phyloP scores from a whole-genome alignment of 2,113 vertebrate genomes.

The Centrocercus urophasianus region DNA sequence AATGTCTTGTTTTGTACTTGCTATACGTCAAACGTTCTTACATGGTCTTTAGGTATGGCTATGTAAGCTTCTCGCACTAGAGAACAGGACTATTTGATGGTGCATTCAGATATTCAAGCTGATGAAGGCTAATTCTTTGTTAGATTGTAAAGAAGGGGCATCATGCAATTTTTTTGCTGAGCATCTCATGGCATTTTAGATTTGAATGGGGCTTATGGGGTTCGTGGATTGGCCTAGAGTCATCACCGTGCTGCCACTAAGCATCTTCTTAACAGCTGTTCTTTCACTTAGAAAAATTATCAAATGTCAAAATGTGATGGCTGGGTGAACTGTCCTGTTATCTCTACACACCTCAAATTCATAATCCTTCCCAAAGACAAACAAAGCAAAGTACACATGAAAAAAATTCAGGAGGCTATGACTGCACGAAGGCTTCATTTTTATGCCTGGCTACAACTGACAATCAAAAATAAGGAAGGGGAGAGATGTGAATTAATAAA shows the following conservation, averaged over 20 bases:
- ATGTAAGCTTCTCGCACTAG: background rate
- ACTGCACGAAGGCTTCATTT: slow-evolving; percentile 43
- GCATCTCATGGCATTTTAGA: slow-evolving; percentile 8
- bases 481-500: background rate
- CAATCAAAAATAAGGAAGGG: slow-evolving; percentile 19
- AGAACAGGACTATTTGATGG: background rate
- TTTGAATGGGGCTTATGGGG: slow-evolving; percentile 29
- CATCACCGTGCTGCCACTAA: slow-evolving; percentile 27
- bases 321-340: slow-evolving; percentile 33
- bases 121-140: slow-evolving; percentile 9
- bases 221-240: slow-evolving; percentile 44
- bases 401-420: slow-evolving; percentile 22
- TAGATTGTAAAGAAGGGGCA: background rate
- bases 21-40: background rate
- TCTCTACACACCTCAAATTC: background rate
- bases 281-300: slow-evolving; percentile 42
- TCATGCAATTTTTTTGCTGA: background rate
- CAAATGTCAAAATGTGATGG: slow-evolving; percentile 42
- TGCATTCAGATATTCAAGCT: background rate
- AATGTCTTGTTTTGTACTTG: background rate
- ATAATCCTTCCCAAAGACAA: slow-evolving; percentile 12
- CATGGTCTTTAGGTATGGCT: background rate
- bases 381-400: slow-evolving; percentile 11
- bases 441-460: slow-evolving; percentile 44
- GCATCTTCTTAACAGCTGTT: slow-evolving; percentile 52